Base-by-base conservation (phyloP, 2,113 vertebrate genomes). In the Chaenogobius annularis region DNA sequence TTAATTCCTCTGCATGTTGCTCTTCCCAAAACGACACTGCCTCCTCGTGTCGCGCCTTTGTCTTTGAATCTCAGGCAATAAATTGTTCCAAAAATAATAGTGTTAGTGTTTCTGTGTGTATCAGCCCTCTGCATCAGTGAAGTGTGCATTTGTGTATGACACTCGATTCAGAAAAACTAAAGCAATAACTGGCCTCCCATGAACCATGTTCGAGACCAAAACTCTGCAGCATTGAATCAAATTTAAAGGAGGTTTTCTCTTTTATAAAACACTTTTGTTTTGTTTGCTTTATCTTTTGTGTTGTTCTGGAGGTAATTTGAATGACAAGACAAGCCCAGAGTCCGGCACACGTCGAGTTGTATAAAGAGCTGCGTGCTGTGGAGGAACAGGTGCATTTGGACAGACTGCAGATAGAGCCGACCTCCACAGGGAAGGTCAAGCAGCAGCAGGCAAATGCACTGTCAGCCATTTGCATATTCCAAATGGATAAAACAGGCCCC, bases 401-500 rank as follows among this genome's bases (percentile, higher is more conserved):
- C 92, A 93, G 92, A 91, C 92, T 88, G 92, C 88, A 91, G 91
- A 91, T 90, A 91, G 89, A 88, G 84, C 91, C 89, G 92, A 93
- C 93, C 93, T 94, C 92, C 89, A 88, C 35, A 88, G 82, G 85
- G 91, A 93, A 94, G 93, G 93, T 94, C 91, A 88, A 88, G 93
- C 90, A 88, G 90, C 93, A 93, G 93, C 92, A 93, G 93, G 92
- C 92, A 91, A 92, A 91, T 91, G 93, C 93, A 90, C 88, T 80
- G 90, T 94, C 93, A 93, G 93, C 92, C 47, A 90, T 93, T 93
- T 93, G 91, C 92, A 93, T 94, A 92, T 93, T 93, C 85, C 91
- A 88, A 93, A 92, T 89, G 84, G 91, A 91, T 74, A 87, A 84
- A 88, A 90, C 87, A 81, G 85, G 91, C 64, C 87, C 79, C 70